Conservation (phyloP, 2,888 invertebrate species). For the Amphipoea oculea region DNA sequence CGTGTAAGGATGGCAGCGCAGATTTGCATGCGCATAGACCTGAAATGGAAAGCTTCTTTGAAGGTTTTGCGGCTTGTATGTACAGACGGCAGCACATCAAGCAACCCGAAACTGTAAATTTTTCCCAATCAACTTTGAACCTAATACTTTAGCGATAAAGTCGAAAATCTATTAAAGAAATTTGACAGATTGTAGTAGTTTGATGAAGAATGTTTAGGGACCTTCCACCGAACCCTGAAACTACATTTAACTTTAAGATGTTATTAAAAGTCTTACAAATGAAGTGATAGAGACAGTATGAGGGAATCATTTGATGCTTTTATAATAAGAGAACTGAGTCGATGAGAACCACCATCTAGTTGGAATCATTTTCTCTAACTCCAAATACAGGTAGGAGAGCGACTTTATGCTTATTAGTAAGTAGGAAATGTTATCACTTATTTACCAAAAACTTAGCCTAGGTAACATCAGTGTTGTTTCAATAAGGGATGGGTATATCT, state of each 20-base stretch:
- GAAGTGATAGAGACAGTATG: background rate
- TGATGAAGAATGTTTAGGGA: background rate
- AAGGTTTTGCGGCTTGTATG: background rate
- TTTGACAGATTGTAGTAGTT: too few species aligned
- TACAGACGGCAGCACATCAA: background rate
- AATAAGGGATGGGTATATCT: too few species aligned
- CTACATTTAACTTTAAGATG: background rate
- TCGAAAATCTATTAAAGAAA: too few species aligned
- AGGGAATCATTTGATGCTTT: background rate
- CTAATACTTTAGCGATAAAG: too few species aligned
- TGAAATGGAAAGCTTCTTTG: conserved; percentile 66
- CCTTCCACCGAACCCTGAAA: background rate
- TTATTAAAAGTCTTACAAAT: background rate
- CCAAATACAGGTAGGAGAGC: too few species aligned
- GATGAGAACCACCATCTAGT: background rate
- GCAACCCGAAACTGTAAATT: too few species aligned
- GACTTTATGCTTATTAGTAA: too few species aligned
- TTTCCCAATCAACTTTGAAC: too few species aligned
- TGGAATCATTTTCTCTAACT: background rate
- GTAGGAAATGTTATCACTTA: too few species aligned
- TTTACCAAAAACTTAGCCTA: too few species aligned
- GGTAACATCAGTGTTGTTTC: too few species aligned
- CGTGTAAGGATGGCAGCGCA: conserved; percentile 93
- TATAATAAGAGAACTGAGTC: background rate
- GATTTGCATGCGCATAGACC: conserved; percentile 95